Evolutionary conservation across 2,113 vertebrate genomes (phyloP), one percentile per base, ranked within the genome.

Genomic region (Oncorhynchus keta): DNA sequence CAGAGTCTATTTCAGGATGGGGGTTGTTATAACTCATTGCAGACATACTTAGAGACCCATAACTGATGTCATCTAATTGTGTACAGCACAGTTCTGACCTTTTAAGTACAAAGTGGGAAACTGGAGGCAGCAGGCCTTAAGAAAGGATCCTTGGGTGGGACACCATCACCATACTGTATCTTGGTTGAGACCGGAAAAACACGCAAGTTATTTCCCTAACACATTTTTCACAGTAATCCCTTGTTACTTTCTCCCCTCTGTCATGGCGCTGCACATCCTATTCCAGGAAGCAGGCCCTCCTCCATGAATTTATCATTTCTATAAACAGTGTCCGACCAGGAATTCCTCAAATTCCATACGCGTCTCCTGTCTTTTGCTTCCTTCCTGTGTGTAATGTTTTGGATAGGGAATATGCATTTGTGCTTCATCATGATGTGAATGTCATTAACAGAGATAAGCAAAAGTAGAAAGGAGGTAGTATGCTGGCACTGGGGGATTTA

Each of bases 331-430:
- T 90, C 81, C 26, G 62, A 82, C 72, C 78, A 51, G 49, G 84
- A 89, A 93, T 91, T 84, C 87, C 86, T 88, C 64, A 80, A 84
- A 91, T 93, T 92, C 90, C 90, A 83, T 8, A 78, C 69, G 48
- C 65, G 35, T 68, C 62, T 73, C 62, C 48, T 61, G 16, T 70
- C 81, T 88, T 89, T 82, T 12, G 8, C 83, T 90, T 93, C 86
- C 91, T 91, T 90, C 89, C 89, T 85, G 30, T 89, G 82, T 89
- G 83, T 81, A 86, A 90, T 80, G 80, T 84, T 84, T 85, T 75
- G 48, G 71, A 81, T 61, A 45, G 20, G 11, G 20, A 16, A 18
- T 16, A 14, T 81, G 73, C 59, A 30, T 78, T 75, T 70, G 73
- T 79, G 76, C 76, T 75, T 74, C 79, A 71, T 86, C 82, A 81